Percentiles rank a stretch among this genome's conserved stretches.
These are phyloP conservation scores for Eutrigla gurnardus DNA, from an alignment of 2,797 vertebrate species.

Conservation along the genomic window DNA sequence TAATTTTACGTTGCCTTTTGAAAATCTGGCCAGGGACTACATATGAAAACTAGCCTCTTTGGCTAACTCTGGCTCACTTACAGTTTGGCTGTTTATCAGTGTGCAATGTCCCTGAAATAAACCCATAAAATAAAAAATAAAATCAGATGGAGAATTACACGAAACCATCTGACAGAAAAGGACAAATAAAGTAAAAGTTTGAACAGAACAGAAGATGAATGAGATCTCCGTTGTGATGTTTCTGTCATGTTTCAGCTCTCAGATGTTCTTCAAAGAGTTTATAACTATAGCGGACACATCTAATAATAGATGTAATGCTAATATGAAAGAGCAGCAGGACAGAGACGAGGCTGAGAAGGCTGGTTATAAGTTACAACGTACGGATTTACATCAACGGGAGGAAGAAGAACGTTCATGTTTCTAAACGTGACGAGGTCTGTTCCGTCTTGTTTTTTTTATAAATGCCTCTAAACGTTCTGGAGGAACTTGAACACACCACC, in stretches of 20 bases:
- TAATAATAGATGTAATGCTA: neutral
- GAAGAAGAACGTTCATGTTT: too few species aligned
- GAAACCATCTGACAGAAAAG: constrained; percentile 7
- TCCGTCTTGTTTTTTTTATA: too few species aligned
- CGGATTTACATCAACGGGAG: neutral
- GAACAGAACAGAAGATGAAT: constrained; percentile 1
- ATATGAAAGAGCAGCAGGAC: too few species aligned
- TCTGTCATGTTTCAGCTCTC: constrained; percentile 6
- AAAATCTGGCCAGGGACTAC: too few species aligned
- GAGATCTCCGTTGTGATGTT: constrained; percentile 17
- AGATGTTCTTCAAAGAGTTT: constrained; percentile 23
- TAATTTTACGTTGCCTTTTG: too few species aligned
- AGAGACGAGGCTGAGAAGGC: neutral
- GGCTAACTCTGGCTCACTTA: too few species aligned
- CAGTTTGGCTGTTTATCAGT: too few species aligned
- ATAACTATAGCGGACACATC: neutral
- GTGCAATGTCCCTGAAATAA: too few species aligned
- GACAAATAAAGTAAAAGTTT: constrained; percentile 2
- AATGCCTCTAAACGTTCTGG: too few species aligned
- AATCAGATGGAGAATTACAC: neutral
- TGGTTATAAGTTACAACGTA: neutral
- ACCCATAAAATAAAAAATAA: too few species aligned
- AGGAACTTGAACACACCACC: neutral
- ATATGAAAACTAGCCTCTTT: too few species aligned
- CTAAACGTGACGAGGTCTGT: too few species aligned